These are phyloP conservation scores for Stramonita haemastoma DNA, from an alignment of 2,888 invertebrate species.

Conservation along the genomic window DNA sequence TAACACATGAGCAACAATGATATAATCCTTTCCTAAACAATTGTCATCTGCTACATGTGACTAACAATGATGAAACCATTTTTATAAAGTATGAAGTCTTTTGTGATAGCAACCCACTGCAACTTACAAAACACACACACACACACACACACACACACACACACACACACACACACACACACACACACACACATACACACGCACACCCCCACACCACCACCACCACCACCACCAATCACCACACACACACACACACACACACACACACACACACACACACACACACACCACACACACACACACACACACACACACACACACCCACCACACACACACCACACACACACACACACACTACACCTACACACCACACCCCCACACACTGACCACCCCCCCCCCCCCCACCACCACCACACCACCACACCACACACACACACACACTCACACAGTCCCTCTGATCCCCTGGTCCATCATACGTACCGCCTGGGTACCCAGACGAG, in stretches of 20 bases:
- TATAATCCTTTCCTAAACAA: no score
- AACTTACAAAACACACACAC: neutral
- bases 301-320: neutral
- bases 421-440: neutral
- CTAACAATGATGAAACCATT: no score
- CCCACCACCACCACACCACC: no score
- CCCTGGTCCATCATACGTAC: conserved; percentile 20
- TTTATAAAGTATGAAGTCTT: no score
- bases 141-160: conserved; percentile 8
- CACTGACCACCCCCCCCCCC: no score
- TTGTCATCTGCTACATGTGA: no score
- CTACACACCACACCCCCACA: neutral
- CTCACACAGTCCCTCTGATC: conserved; percentile 13
- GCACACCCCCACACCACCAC: neutral
- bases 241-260: neutral
- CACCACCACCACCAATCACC: neutral
- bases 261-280: conserved; percentile 3
- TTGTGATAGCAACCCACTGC: no score
- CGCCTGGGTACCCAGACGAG: neutral
- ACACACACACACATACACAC: neutral
- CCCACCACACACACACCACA: neutral
- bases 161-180: neutral
- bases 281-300: neutral
- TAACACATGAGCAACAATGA: no score
- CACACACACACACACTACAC: conserved; percentile 4